A percentile compares a stretch with the other conserved stretches of the same genome.
Conservation (phyloP, 2,797 vertebrate species). For the Ptychobarbus kaznakovi region DNA sequence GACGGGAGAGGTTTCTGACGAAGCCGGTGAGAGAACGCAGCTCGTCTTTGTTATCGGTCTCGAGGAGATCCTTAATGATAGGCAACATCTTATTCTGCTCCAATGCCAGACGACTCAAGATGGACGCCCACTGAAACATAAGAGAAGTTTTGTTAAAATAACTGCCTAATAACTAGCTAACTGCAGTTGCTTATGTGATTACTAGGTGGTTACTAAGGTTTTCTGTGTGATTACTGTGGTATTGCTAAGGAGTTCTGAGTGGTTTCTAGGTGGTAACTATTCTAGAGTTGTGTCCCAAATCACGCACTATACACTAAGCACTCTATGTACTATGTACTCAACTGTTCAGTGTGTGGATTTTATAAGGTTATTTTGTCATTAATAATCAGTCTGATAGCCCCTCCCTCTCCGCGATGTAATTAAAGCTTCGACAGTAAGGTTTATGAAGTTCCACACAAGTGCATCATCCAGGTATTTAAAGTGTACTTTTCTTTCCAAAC, state of each 20-base stretch:
- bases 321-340: no score
- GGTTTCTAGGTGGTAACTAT: no score
- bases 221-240: neutral
- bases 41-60: conserved; percentile 81
- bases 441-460: no score
- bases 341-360: no score
- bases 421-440: no score
- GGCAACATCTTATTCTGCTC: conserved; percentile 89
- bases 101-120: conserved; percentile 86
- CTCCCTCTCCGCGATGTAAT: no score
- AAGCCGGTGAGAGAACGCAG: conserved; percentile 90
- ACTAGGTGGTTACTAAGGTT: neutral
- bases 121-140: conserved; percentile 85
- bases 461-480: no score
- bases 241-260: neutral
- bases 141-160: neutral
- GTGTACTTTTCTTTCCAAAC: no score
- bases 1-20: conserved; percentile 90
- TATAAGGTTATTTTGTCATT: no score
- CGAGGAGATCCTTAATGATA: conserved; percentile 80
- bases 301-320: no score
- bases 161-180: neutral
- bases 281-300: no score
- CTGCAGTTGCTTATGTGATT: neutral
- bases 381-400: no score